Conservation (phyloP, 2,113 vertebrate species). For the Calidris pygmaea region DNA sequence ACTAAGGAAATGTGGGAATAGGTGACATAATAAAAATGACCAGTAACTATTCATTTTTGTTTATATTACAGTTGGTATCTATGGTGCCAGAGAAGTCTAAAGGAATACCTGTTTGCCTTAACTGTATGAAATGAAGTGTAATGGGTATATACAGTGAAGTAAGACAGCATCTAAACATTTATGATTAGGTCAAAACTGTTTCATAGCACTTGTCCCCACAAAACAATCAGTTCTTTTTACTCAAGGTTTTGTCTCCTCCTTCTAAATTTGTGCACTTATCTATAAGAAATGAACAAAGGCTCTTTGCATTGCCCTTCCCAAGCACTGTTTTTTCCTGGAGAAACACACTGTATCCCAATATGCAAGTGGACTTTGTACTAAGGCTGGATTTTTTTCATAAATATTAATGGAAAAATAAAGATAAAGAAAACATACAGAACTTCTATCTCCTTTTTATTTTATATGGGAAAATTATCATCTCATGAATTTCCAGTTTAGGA, state of each 20-base stretch:
- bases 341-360: not conserved
- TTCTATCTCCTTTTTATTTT: not conserved
- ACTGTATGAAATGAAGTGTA: not conserved
- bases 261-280: not conserved
- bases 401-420: not conserved
- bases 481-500: not conserved
- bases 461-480: fast-evolving
- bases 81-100: not conserved
- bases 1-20: not conserved
- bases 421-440: not conserved
- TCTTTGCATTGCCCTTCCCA: not conserved
- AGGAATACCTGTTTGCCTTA: not conserved
- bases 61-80: not conserved
- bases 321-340: not conserved
- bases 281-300: not conserved
- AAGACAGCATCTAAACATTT: not conserved
- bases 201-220: not conserved
- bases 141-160: not conserved
- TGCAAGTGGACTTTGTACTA: not conserved
- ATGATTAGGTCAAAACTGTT: not conserved
- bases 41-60: not conserved
- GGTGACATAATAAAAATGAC: not conserved
- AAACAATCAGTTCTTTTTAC: not conserved
- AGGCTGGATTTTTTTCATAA: not conserved
- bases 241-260: not conserved